Evolutionary conservation across 1,140 invertebrate species (phyloP).

Genomic region (Eupristina koningsbergeri): DNA sequence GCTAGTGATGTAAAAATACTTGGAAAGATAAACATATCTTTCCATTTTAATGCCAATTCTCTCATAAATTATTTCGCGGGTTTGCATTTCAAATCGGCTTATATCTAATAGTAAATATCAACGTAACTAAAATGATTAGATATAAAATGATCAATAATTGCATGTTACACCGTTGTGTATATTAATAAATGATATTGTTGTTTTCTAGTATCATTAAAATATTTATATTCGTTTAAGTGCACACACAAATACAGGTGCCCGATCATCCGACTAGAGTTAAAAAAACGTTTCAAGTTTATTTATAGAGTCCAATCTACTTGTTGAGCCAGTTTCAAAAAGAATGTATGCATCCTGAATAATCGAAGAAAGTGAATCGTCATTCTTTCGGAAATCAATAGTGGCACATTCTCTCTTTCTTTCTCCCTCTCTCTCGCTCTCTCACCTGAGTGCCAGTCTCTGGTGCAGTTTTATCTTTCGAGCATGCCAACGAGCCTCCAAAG

Average conservation of each 20-base stretch:
- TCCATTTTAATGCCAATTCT: background rate
- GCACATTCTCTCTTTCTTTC: too few relatives aligned
- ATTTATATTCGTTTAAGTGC: too few relatives aligned
- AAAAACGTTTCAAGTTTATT: background rate
- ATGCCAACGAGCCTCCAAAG: slow-evolving; percentile 94
- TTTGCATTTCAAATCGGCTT: background rate
- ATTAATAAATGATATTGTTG: too few relatives aligned
- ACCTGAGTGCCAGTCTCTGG: slow-evolving; percentile 90
- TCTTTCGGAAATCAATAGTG: background rate
- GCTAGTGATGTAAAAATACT: too few relatives aligned
- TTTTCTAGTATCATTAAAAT: too few relatives aligned
- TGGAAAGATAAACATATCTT: too few relatives aligned
- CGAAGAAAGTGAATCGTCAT: background rate
- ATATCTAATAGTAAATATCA: background rate
- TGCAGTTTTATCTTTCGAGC: slow-evolving; percentile 94
- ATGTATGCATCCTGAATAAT: background rate
- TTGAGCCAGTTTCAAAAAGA: background rate
- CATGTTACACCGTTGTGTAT: too few relatives aligned
- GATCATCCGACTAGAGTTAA: too few relatives aligned
- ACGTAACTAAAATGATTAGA: background rate
- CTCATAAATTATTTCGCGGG: background rate
- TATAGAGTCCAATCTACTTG: background rate
- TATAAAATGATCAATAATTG: too few relatives aligned
- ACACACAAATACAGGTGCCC: too few relatives aligned
- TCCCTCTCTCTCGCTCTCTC: too few relatives aligned